These are phyloP conservation scores for Cataglyphis rosenhaueri DNA, from an alignment of 2,888 invertebrate genomes.

Conservation along the genomic window DNA sequence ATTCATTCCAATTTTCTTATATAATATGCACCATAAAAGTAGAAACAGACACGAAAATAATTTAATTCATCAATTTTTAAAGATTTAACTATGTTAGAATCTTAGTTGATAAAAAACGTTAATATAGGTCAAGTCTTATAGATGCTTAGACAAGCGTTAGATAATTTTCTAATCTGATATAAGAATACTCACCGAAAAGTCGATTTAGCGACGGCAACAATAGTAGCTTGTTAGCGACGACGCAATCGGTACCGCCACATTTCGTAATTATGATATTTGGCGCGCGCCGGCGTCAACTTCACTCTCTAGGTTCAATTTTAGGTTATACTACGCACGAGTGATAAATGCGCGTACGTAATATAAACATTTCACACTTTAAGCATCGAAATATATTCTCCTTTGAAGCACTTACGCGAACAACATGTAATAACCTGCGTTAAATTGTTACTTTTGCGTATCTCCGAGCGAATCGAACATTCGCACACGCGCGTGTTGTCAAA, in stretches of 20 bases:
- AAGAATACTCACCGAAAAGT: neutral
- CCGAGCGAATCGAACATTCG: neutral
- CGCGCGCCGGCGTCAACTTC: neutral
- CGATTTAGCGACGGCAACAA: neutral
- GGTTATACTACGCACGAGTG: constrained; percentile 30
- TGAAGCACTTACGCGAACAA: neutral
- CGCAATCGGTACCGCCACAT: neutral
- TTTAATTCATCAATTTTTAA: neutral
- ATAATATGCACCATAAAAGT: neutral
- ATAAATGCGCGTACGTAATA: neutral
- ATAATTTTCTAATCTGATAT: neutral
- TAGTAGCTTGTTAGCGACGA: neutral
- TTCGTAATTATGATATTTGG: neutral
- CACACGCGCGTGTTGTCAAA: constrained; percentile 37
- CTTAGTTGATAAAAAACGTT: neutral
- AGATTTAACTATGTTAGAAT: neutral
- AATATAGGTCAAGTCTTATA: neutral
- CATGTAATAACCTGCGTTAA: neutral
- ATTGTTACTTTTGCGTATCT: neutral
- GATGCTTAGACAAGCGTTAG: neutral
- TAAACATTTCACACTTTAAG: neutral
- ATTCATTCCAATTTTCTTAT: neutral
- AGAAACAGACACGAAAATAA: neutral
- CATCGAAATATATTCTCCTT: neutral
- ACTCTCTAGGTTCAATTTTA: neutral